Evolutionary conservation across 2,797 vertebrate genomes (phyloP), one percentile per base, ranked within the genome.

Genomic region (Cuculus canorus): DNA sequence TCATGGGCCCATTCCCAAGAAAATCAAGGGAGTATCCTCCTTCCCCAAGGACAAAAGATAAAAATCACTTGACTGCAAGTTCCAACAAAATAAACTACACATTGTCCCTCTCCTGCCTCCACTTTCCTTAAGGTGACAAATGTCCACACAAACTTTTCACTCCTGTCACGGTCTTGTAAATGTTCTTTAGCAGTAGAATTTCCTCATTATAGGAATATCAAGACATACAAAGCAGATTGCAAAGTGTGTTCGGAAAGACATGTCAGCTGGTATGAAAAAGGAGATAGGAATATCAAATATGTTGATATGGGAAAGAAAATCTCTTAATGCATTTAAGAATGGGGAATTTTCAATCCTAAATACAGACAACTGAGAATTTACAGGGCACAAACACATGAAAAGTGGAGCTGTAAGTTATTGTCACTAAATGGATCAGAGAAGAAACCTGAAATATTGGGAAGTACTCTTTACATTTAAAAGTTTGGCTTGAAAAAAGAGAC

Each of bases 321-420:
- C 84, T 69, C 50, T 86, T 86, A 79, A 78, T 72, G 50, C 76
- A 87, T 84, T 93, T 84, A 85, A 86, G 47, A 60, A 82, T 12
- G 28, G 54, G 60, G 89, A 65, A 33, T 81, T 78, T 78, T 54
- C 66, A 57, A 69, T 47, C 37, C 81, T 70, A 76, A 35, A 23
- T 39, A 57, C 11, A 72, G 66, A 81, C 43, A 82, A 71, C 24
- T 54, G n/a, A 82, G 56, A 87, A 66, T 79, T 87, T 73, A 32
- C 53, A 85, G 71, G 82, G 89, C 45, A 56, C 52, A 82, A 93
- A 85, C 48, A 80, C 30, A 54, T 32, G 19, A 15, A 59, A 59
- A 87, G 35, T 41, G 37, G 50, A 87, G 64, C 70, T 92, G 56
- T 52, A 53, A 70, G 71, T 72, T 86, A 54, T 75, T 90, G 76